Evolutionary conservation across 1,140 invertebrate genomes (phyloP), one percentile per base, ranked within the genome.

Genomic region (Drosophila bipectinata): DNA sequence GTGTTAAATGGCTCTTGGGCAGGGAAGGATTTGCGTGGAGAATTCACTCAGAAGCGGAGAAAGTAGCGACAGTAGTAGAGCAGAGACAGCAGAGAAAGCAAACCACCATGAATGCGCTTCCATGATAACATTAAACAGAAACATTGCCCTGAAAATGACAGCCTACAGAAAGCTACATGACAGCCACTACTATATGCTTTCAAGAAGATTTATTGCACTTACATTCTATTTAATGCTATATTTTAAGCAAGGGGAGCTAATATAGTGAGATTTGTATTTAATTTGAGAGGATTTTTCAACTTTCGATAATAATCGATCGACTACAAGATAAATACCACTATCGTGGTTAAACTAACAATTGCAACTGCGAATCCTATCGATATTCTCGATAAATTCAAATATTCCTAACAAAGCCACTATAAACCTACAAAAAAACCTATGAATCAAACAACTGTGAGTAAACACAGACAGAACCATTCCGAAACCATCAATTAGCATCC

Each of bases 1-100:
- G 66, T 68, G 51, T 48, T 49, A 57, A 71, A 71, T 68, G 66
- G 48, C 41, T 55, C 15, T 37, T 21, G 18, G 41, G 32, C 39
- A 28, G 15, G 9, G 24, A 10, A 61, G 30, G 15, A 54, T 69
- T 69, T 48, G 49, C 61, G 24, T 28, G 49, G 24, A n/a, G 52
- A 6, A 68, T 10, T 9, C 24, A 41, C 6, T 49, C 14, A 41
- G 44, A 7, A 10, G 54, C 9, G 9, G 41, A 52, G 37, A 28
- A 8, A 9, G 10, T 12, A n/a, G 10, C 10, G 34, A 37, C 10
- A 34, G 8, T 10, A 34, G 21, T 21, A 21, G 21, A 21, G 18
- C 18, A 18, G 32, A 34, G 32, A 37, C 10, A 37, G 12, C 34
- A 37, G 34, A n/a, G 34, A 37, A 37, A 37, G 34, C 10, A 37